These are phyloP conservation scores for Dinothrombium tinctorium DNA, from an alignment of 1,140 invertebrate genomes.

Conservation along the genomic window DNA sequence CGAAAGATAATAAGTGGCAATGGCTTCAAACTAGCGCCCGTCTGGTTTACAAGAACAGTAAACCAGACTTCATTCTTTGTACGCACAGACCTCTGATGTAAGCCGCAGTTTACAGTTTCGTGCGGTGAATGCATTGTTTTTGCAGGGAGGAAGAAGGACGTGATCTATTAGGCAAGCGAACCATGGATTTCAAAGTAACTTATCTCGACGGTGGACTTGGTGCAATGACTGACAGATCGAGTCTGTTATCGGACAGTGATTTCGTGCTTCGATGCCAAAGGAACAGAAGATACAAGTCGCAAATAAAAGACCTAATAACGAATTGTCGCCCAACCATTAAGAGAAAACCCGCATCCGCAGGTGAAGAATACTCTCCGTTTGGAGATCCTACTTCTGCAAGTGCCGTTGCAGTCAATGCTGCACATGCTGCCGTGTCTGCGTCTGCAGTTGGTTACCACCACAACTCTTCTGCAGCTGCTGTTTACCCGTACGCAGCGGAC, in stretches of 20 bases:
- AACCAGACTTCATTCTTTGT: constrained; percentile 93
- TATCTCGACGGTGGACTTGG: constrained; percentile 67
- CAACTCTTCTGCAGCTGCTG: constrained; percentile 16
- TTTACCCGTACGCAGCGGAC: constrained; percentile 24
- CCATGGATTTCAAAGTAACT: constrained; percentile 96
- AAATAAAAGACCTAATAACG: constrained; percentile 68
- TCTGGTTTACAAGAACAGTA: constrained; percentile 95
- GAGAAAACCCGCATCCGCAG: constrained; percentile 25
- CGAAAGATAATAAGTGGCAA: constrained; percentile 73
- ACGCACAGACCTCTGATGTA: constrained; percentile 92
- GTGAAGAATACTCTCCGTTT: background rate
- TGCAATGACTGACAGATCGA: constrained; percentile 28
- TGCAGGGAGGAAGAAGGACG: constrained; percentile 88
- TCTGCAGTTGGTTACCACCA: constrained; percentile 16
- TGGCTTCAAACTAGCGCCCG: constrained; percentile 93
- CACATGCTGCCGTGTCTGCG: constrained; percentile 17
- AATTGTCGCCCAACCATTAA: constrained; percentile 46
- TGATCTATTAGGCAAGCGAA: constrained; percentile 79
- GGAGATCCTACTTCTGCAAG: constrained; percentile 17
- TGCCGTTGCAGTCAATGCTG: background rate
- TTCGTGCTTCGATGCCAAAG: constrained; percentile 21
- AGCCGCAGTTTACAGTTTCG: constrained; percentile 22
- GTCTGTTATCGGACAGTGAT: constrained; percentile 14
- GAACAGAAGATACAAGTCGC: constrained; percentile 62
- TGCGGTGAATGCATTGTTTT: constrained; percentile 10